Evolutionary conservation across 2,113 vertebrate genomes (phyloP), one percentile per base, ranked within the genome.

Genomic region (Oxygymnocypris stewartii): DNA sequence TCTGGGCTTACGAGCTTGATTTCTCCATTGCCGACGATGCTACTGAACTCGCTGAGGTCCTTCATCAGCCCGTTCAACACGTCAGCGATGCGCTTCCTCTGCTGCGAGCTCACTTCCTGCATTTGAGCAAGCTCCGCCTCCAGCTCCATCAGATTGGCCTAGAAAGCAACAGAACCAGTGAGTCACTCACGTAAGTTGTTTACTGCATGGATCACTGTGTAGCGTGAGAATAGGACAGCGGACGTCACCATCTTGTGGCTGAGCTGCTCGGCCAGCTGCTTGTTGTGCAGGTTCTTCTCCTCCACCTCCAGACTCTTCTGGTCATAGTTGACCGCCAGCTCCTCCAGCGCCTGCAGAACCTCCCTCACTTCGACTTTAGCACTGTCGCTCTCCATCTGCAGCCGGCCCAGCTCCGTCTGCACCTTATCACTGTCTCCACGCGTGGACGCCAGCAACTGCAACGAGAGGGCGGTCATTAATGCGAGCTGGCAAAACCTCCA

Each of bases 261-360:
- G 35, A 98, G 94, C 87, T 99, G 97, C 0, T 99, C 97, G 4
- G 96, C 96, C 84, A 98, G 92, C 7, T 97, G 93, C 82, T 97
- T 96, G 92, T 98, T 98, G 92, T 99, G 96, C 20, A 95, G 90
- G 44, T 93, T 97, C 89, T 96, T 98, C 73, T 99, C 97, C 89
- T 98, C 97, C 5, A 96, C 96, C 89, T 98, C 97, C 93, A 97
- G 96, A 47, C 96, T 97, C 90, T 96, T 98, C 92, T 97, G 96
- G 94, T 98, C 97, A 0, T 97, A 99, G 94, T 97, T 99, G 49
- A 98, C 94, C 0, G 97, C 97, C 91, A 99, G 93, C 88, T 99
- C 97, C 91, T 99, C 97, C 89, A 99, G 93, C 0, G 97, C 97
- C 89, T 98, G 97, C 20, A 98, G 91, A 14, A 99, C 97, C 82